Conservation (phyloP, 2,113 vertebrate genomes). For the cattle (Bos taurus) region ARS-UCD2.0 NC_037329.1:46877501-46878000, state of each 20-base stretch:
- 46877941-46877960: not conserved
- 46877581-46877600: not conserved
- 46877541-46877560: not conserved
- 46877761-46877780: not conserved
- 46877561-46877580: not conserved
- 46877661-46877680: not conserved
- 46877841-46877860: not conserved
- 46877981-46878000: not conserved
- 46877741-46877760: not conserved
- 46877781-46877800: not conserved
- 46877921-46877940: not conserved
- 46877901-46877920: not conserved
- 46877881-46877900: not conserved
- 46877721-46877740: not conserved
- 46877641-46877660: not conserved
- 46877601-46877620: not conserved
- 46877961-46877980: too few relatives aligned
- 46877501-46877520: not conserved
- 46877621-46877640: not conserved
- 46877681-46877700: not conserved
- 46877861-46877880: not conserved
- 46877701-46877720: rapidly evolving
- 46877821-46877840: not conserved
- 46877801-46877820: not conserved
- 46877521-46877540: not conserved